phyloP scores from a whole-genome alignment of 1,140 invertebrate species.

The Apis florea region DNA sequence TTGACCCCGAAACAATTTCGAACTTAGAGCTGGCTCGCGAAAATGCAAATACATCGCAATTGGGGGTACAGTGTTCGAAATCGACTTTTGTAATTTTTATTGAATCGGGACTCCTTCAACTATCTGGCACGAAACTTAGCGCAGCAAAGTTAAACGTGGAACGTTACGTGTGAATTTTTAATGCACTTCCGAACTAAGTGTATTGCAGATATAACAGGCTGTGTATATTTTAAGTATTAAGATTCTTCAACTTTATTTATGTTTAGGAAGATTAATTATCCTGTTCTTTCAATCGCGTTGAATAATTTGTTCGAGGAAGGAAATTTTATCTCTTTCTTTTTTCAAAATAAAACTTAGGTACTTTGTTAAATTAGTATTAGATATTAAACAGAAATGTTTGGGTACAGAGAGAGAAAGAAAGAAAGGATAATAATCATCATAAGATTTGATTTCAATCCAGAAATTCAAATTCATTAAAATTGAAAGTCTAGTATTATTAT shows the following conservation, averaged over 20 bases:
- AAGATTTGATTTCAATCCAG: too few species aligned
- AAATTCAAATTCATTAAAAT: too few species aligned
- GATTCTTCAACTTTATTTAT: background rate
- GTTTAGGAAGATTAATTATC: background rate
- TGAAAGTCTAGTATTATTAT: too few species aligned
- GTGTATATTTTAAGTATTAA: background rate
- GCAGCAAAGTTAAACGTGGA: background rate
- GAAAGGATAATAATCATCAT: too few species aligned
- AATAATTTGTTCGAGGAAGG: background rate
- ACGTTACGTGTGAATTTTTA: background rate
- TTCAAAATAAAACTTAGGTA: too few species aligned
- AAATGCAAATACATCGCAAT: slow-evolving; percentile 11
- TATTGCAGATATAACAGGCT: background rate
- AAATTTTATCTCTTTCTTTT: background rate
- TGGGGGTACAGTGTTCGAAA: background rate
- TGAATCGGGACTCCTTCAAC: background rate
- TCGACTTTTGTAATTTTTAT: slow-evolving; percentile 10
- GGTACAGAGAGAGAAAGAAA: too few species aligned
- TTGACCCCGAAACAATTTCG: slow-evolving; percentile 22
- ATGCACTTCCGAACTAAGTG: background rate
- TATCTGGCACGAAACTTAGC: background rate
- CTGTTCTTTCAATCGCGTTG: too few species aligned
- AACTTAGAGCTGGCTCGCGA: slow-evolving; percentile 1
- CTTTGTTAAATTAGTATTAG: too few species aligned
- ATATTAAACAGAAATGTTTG: too few species aligned